Conservation (phyloP, 1,140 invertebrate species). For the Pomacea maculata region DNA sequence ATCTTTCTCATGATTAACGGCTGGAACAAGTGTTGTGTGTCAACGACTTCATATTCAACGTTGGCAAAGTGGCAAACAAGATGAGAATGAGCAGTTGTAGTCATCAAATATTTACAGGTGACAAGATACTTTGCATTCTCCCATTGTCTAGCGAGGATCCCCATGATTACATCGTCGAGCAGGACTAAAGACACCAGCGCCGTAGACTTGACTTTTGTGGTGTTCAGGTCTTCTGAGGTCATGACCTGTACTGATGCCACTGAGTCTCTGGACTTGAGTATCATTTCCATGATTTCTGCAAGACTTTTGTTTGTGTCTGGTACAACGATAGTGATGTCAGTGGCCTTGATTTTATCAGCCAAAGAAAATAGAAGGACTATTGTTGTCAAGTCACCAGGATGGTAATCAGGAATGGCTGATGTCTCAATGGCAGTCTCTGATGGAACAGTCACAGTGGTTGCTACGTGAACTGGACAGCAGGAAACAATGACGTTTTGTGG, state of each 20-base stretch:
- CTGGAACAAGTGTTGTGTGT: constrained; percentile 19
- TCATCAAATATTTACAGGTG: not conserved
- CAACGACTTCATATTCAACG: constrained; percentile 12
- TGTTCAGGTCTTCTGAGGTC: constrained; percentile 7
- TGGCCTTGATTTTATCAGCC: not conserved
- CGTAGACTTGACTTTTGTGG: not conserved
- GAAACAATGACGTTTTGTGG: not conserved
- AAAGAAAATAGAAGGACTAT: constrained; percentile 10
- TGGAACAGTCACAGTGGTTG: constrained; percentile 12
- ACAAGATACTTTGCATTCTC: constrained; percentile 4
- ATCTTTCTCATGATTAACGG: not conserved
- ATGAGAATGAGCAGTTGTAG: not conserved
- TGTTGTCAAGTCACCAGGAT: constrained; percentile 13
- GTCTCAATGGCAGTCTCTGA: not conserved
- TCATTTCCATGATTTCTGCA: constrained; percentile 5
- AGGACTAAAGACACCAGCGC: constrained; percentile 17
- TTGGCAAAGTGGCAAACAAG: constrained; percentile 1
- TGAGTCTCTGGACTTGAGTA: not conserved
- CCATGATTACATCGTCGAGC: constrained; percentile 1
- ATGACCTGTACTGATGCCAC: constrained; percentile 4
- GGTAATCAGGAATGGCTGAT: constrained; percentile 17
- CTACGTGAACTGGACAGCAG: constrained; percentile 15
- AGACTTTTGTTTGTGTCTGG: not conserved
- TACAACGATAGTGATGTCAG: constrained; percentile 5
- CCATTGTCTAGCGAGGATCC: constrained; percentile 5